phyloP scores from a whole-genome alignment of 2,113 vertebrate species.

The Phasianus colchicus region DNA sequence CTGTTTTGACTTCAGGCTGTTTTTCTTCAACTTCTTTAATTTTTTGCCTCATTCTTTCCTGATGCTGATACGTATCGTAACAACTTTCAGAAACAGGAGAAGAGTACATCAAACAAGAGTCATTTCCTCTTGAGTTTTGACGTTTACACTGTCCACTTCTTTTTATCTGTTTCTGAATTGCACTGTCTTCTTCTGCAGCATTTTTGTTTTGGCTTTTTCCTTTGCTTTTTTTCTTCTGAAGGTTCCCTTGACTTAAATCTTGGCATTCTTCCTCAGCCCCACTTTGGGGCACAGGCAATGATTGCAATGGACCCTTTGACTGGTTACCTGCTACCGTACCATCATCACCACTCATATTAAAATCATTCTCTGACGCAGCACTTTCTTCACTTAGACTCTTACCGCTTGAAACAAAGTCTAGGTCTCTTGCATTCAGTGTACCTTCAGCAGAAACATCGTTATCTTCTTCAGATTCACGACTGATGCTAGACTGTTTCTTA shows the following conservation, averaged over 20 bases:
- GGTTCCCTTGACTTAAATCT: conserved; percentile 80
- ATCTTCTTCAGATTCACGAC: conserved; percentile 79
- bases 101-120: conserved; percentile 81
- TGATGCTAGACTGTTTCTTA: conserved; percentile 75
- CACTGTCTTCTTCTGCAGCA: conserved; percentile 81
- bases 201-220: conserved; percentile 84
- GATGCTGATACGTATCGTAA: conserved; percentile 92
- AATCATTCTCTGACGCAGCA: conserved; percentile 79
- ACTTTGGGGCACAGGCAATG: conserved; percentile 62
- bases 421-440: conserved; percentile 76
- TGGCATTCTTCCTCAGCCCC: conserved; percentile 82
- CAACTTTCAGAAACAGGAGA: conserved; percentile 80
- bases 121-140: conserved; percentile 86
- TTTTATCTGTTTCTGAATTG: conserved; percentile 83
- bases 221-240: conserved; percentile 87
- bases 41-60: conserved; percentile 97
- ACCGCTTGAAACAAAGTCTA: conserved; percentile 82
- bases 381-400: conserved; percentile 83
- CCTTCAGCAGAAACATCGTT: conserved; percentile 75
- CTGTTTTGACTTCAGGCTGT: conserved; percentile 97
- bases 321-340: conserved; percentile 72
- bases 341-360: conserved; percentile 79
- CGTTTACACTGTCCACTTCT: conserved; percentile 86
- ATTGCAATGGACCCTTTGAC: conserved; percentile 65
- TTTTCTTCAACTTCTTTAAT: conserved; percentile 98